Base-by-base conservation (phyloP, 2,797 vertebrate genomes). In the Enteromius treurensis region DNA sequence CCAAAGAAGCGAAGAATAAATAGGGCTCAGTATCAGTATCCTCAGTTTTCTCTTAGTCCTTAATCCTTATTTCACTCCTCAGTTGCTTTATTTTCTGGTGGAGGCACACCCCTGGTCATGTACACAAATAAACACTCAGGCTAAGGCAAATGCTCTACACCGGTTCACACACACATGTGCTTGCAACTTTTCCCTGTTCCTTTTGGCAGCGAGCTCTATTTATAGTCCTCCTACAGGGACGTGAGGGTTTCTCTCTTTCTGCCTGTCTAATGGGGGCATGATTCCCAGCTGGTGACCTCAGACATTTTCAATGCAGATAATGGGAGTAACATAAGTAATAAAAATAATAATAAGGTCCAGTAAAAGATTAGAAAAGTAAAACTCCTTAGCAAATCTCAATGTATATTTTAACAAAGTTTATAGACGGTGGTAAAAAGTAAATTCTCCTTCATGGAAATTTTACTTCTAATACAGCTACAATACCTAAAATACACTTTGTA, bases 171-270 rank as follows among this genome's bases (percentile, higher is more conserved):
- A 64, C 23, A 83, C 79, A 82, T 77, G 68, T 51, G 62, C 79
- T 85, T 77, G 82, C 67, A 83, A 81, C 86, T 79, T 40, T 69
- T 68, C 88, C 77, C 79, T 75, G 26, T 86, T 77, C 86, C 73
- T 88, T 84, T 86, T 87, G 70, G 70, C 82, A 87, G 80, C 75
- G 42, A 84, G 70, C 64, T 71, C 94, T 96, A 95, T 94, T 94
- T 93, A 95, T 96, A 96, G 92, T 74, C 82, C 88, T 87, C 81
- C 89, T 86, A 53, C 84, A 90, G 88, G 79, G 42, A 86, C 68
- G 32, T 58, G 26, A 86, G 64, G 81, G 80, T 51, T 73, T 78
- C 82, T 84, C 68, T 58, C 62, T 81, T 75, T 81, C 80, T 55
- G 79, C 74, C 34, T 70, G 70, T 77, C 49, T 74, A 81, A 83